These are phyloP conservation scores for Champsocephalus gunnari DNA, from an alignment of 2,797 vertebrate genomes.

Conservation along the genomic window DNA sequence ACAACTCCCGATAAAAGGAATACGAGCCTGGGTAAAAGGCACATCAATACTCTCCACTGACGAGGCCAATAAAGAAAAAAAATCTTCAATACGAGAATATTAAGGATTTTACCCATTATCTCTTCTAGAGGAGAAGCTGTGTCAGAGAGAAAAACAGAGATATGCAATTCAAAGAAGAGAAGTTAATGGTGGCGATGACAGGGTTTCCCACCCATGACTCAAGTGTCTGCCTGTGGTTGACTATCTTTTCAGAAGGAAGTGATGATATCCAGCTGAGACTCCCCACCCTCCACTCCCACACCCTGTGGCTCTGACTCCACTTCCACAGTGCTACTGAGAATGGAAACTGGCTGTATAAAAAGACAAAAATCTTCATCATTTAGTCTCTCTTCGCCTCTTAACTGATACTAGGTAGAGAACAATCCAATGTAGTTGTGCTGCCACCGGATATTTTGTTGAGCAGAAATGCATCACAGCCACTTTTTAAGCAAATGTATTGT, in stretches of 20 bases:
- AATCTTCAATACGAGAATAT: slow-evolving; percentile 10
- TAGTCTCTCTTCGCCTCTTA: slow-evolving; percentile 3
- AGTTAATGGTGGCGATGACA: slow-evolving; percentile 9
- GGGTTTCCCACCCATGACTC: slow-evolving; percentile 24
- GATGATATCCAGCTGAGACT: slow-evolving; percentile 47
- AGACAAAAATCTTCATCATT: slow-evolving; percentile 25
- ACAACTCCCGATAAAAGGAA: slow-evolving; percentile 44
- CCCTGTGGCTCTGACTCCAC: slow-evolving; percentile 11
- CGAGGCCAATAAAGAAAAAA: not conserved
- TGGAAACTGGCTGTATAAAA: slow-evolving; percentile 58
- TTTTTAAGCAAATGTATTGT: not conserved
- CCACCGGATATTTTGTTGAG: not conserved
- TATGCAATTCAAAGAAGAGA: not conserved
- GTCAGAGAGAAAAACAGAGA: not conserved
- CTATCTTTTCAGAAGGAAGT: slow-evolving; percentile 27
- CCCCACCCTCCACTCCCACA: slow-evolving; percentile 13
- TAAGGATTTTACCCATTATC: slow-evolving; percentile 28
- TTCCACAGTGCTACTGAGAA: slow-evolving; percentile 31
- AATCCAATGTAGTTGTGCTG: slow-evolving; percentile 2
- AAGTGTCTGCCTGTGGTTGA: slow-evolving; percentile 23
- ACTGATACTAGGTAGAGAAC: slow-evolving; percentile 4
- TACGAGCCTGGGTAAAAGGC: slow-evolving; percentile 18
- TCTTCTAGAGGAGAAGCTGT: not conserved
- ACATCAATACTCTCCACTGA: slow-evolving; percentile 22
- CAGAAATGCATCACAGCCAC: not conserved